These are phyloP conservation scores for Tinea semifulvella DNA, from an alignment of 2,888 invertebrate species.

Conservation along the genomic window DNA sequence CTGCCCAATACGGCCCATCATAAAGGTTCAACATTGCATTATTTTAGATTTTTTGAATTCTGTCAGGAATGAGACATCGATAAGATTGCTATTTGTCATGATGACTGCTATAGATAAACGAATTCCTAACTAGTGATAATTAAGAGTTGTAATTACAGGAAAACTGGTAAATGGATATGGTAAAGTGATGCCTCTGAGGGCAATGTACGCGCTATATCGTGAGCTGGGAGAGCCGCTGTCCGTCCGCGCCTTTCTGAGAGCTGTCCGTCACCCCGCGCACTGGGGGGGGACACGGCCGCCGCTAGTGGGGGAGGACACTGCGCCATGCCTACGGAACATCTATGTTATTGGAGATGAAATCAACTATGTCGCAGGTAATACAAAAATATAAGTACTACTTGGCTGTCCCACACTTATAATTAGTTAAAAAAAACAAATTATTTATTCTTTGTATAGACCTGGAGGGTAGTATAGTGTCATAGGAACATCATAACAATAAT, in stretches of 20 bases:
- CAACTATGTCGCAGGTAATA: conserved; percentile 36
- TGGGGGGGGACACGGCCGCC: conserved; percentile 25
- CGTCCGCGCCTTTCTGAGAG: conserved; percentile 40
- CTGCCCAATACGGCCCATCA: conserved; percentile 32
- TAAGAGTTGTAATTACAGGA: conserved; percentile 28
- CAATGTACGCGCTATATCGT: conserved; percentile 49
- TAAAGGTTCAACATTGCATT: too few species aligned
- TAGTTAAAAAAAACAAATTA: too few species aligned
- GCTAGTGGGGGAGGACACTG: conserved; percentile 28
- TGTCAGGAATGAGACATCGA: too few species aligned
- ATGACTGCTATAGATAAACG: too few species aligned
- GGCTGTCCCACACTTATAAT: too few species aligned
- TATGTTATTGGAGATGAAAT: conserved; percentile 46
- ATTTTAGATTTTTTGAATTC: too few species aligned
- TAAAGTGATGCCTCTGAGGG: conserved; percentile 46
- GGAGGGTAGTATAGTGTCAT: too few species aligned
- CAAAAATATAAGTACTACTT: too few species aligned
- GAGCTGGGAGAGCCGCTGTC: conserved; percentile 56
- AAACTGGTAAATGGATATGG: conserved; percentile 37
- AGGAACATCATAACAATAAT: too few species aligned
- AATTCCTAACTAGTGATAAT: neutral
- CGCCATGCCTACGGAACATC: conserved; percentile 37
- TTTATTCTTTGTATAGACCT: too few species aligned
- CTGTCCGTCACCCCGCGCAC: conserved; percentile 35
- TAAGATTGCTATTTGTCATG: too few species aligned